These are phyloP conservation scores for Microplitis manilae DNA, from an alignment of 2,888 invertebrate genomes.

Conservation along the genomic window DNA sequence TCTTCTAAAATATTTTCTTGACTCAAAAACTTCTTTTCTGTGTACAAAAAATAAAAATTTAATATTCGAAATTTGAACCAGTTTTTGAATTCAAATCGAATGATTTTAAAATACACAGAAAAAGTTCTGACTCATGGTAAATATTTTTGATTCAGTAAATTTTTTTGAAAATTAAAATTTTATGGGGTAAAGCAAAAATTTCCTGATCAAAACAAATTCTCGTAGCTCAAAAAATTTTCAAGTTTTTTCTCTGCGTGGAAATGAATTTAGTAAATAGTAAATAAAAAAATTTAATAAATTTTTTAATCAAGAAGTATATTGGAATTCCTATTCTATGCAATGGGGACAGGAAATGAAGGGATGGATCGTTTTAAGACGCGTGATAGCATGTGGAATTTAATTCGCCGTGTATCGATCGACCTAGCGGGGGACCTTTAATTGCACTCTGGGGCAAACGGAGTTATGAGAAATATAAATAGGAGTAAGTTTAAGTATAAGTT, in stretches of 20 bases:
- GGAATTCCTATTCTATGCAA: neutral
- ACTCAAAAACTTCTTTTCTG: too few species aligned
- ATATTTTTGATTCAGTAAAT: too few species aligned
- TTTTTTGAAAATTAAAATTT: too few species aligned
- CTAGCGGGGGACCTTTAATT: conserved; percentile 32
- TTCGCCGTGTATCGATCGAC: conserved; percentile 39
- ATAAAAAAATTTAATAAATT: neutral
- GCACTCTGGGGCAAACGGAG: conserved; percentile 10
- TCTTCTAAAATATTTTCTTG: too few species aligned
- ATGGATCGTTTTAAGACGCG: conserved; percentile 24
- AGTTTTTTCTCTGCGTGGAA: neutral
- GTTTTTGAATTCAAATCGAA: too few species aligned
- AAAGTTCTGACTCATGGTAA: too few species aligned
- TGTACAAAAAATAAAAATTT: too few species aligned
- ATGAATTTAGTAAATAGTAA: neutral
- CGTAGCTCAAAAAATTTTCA: too few species aligned
- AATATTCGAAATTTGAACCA: too few species aligned
- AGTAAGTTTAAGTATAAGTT: conserved; percentile 3
- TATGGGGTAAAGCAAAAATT: too few species aligned
- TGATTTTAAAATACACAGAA: too few species aligned
- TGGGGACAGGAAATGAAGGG: conserved; percentile 8
- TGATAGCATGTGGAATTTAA: conserved; percentile 36
- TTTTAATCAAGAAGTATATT: neutral
- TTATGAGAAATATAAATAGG: conserved; percentile 3
- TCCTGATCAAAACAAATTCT: too few species aligned